These are phyloP conservation scores for Podocnemis expansa DNA, from an alignment of 2,113 vertebrate species.

Conservation along the genomic window DNA sequence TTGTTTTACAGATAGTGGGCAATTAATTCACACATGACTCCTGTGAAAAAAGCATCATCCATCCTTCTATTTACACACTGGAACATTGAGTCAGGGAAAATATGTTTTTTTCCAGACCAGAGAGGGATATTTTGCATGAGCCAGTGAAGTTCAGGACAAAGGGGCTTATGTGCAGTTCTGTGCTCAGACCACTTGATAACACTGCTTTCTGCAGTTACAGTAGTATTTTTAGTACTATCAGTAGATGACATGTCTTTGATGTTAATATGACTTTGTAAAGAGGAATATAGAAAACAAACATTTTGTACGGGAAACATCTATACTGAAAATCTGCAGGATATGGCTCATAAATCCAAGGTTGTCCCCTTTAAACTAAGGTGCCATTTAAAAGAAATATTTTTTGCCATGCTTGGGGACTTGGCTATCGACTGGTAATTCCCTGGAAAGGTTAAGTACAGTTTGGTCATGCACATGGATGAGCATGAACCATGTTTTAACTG, in stretches of 20 bases:
- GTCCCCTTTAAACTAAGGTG: background rate
- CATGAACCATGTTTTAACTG: background rate
- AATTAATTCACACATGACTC: background rate
- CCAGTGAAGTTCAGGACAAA: rapidly evolving
- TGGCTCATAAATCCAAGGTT: background rate
- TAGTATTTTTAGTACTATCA: background rate
- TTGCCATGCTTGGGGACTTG: background rate
- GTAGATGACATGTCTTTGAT: background rate
- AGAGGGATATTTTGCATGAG: background rate
- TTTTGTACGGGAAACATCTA: background rate
- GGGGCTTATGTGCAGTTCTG: rapidly evolving
- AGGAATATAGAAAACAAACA: rapidly evolving
- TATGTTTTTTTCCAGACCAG: background rate
- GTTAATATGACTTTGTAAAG: background rate
- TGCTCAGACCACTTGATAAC: background rate
- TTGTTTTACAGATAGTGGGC: conserved; percentile 53
- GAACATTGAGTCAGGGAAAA: background rate
- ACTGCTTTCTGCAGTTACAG: rapidly evolving
- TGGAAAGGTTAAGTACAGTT: rapidly evolving
- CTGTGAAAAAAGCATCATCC: background rate
- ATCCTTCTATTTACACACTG: rapidly evolving
- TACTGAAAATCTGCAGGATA: background rate
- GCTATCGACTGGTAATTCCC: background rate
- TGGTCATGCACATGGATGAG: rapidly evolving
- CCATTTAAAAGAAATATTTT: rapidly evolving